These are phyloP conservation scores for Anableps anableps DNA, from an alignment of 2,797 vertebrate species.

Conservation along the genomic window DNA sequence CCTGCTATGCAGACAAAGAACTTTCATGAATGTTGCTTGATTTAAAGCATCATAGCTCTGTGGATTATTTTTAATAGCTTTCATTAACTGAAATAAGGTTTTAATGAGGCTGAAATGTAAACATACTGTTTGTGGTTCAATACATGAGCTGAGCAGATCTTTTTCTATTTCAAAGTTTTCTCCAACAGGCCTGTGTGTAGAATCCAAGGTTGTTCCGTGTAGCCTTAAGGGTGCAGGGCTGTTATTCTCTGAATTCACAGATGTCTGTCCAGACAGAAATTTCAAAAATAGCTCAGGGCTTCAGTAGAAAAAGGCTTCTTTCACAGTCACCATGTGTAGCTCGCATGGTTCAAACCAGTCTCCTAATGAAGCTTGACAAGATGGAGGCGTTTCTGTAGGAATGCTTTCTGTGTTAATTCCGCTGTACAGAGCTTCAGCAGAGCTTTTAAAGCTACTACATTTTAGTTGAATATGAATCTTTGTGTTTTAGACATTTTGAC, in stretches of 20 bases:
- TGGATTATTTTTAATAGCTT: not conserved
- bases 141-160: not conserved
- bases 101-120: conserved; percentile 7
- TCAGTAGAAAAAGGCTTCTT: not conserved
- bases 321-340: not conserved
- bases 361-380: not conserved
- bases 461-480: not conserved
- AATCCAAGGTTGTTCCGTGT: not conserved
- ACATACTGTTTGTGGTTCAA: not conserved
- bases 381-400: not conserved
- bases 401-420: not conserved
- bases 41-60: not conserved
- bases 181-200: not conserved
- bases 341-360: not conserved
- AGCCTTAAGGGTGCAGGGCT: not conserved
- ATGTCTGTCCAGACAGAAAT: not conserved
- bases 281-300: not conserved
- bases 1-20: not conserved
- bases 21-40: not conserved
- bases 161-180: not conserved
- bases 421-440: not conserved
- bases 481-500: not conserved
- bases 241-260: not conserved
- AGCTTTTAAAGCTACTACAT: not conserved
- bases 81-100: not conserved